Conservation (phyloP, 2,888 invertebrate species). For the Scaptomyza polygonia region DNA sequence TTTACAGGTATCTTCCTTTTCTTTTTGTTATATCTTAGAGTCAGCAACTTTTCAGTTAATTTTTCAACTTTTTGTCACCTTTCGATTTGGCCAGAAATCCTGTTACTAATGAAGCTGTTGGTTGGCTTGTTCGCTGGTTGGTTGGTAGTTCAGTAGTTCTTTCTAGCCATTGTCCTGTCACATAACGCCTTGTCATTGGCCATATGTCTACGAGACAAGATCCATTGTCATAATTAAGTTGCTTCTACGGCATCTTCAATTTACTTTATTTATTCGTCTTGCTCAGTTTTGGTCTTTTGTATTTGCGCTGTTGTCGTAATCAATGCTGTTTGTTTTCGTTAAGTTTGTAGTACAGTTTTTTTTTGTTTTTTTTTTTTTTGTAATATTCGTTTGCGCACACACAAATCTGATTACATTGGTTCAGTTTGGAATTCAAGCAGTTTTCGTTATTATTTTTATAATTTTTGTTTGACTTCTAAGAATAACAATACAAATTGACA, state of each 20-base stretch:
- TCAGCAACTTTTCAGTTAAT: slow-evolving; percentile 46
- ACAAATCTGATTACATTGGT: slow-evolving; percentile 79
- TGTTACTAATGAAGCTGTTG: slow-evolving; percentile 60
- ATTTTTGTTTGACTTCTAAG: slow-evolving; percentile 32
- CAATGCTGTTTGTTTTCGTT: slow-evolving; percentile 55
- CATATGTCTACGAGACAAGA: slow-evolving; percentile 35
- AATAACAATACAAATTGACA: slow-evolving; percentile 64
- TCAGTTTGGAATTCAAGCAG: slow-evolving; percentile 62
- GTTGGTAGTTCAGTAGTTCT: slow-evolving; percentile 2
- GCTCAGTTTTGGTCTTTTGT: slow-evolving; percentile 26
- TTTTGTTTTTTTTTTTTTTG: slow-evolving; percentile 16
- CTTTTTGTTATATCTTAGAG: slow-evolving; percentile 3
- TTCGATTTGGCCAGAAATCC: slow-evolving; percentile 24
- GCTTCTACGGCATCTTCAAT: slow-evolving; percentile 16
- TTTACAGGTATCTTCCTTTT: not conserved
- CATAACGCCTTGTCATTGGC: slow-evolving; percentile 59
- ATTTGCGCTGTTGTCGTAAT: slow-evolving; percentile 48
- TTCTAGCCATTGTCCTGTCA: slow-evolving; percentile 50
- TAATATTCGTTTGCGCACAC: slow-evolving; percentile 14
- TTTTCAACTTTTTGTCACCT: slow-evolving; percentile 51
- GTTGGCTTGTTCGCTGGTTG: not conserved
- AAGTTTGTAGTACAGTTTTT: slow-evolving; percentile 44
- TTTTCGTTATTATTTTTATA: slow-evolving; percentile 39
- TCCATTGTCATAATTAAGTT: slow-evolving; percentile 60
- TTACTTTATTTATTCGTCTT: not conserved